Percentiles rank a stretch among this genome's conserved stretches.
phyloP scores from a whole-genome alignment of 2,113 vertebrate genomes.

The Acanthochromis polyacanthus region DNA sequence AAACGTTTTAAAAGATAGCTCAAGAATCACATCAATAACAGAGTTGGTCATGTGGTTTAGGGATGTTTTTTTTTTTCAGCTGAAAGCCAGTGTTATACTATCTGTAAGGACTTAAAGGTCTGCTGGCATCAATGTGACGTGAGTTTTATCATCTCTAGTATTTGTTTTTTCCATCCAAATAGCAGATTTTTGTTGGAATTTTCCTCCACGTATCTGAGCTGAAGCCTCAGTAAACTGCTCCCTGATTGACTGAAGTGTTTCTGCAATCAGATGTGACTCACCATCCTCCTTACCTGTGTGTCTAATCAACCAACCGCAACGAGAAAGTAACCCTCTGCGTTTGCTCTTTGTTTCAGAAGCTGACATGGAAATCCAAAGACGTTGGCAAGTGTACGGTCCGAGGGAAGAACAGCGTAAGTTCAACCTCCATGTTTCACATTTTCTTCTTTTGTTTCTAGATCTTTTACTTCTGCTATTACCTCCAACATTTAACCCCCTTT shows the following conservation, averaged over 20 bases:
- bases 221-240: background rate
- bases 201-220: background rate
- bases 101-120: no score
- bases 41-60: no score
- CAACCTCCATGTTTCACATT: background rate
- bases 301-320: background rate
- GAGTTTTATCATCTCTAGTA: no score
- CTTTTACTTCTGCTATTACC: background rate
- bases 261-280: background rate
- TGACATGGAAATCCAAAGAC: slow-evolving; percentile 84
- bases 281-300: background rate
- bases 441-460: background rate
- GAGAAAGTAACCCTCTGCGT: background rate
- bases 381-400: slow-evolving; percentile 82
- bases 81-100: no score
- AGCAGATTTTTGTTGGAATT: background rate
- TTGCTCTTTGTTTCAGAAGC: slow-evolving; percentile 70
- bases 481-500: no score
- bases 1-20: no score
- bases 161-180: background rate
- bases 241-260: background rate
- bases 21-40: no score
- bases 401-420: slow-evolving; percentile 84
- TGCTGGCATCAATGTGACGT: no score
- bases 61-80: no score